Percentiles rank a stretch among this genome's conserved stretches.
Evolutionary conservation across 23 tunicate species (phyloP).

Genomic region (Ascidia mentula): DNA sequence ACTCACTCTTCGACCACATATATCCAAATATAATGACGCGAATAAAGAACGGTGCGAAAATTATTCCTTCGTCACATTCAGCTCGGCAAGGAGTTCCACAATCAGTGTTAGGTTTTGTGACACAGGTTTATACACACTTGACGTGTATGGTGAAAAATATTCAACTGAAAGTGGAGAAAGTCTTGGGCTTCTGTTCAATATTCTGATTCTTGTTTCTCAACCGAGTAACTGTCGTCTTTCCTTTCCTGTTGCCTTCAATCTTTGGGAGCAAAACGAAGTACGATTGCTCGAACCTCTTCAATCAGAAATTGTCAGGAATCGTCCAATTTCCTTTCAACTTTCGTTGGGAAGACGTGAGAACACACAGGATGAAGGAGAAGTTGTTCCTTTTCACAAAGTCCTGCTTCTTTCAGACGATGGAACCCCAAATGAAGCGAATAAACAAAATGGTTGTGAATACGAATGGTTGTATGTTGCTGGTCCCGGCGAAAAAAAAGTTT

Average conservation of each 20-base stretch:
- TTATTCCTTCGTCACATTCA: background rate
- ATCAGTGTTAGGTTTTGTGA: background rate
- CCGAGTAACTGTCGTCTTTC: background rate
- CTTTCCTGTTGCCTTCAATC: background rate
- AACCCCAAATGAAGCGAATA: background rate
- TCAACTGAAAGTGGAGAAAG: background rate
- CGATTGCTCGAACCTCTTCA: background rate
- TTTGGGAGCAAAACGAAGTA: background rate
- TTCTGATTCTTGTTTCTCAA: background rate
- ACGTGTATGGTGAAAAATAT: background rate
- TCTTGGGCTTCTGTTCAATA: background rate
- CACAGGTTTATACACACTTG: background rate
- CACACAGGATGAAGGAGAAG: background rate
- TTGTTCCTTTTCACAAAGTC: background rate
- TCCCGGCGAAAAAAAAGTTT: background rate
- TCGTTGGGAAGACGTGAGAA: background rate
- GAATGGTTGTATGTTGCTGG: background rate
- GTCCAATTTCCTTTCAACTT: background rate
- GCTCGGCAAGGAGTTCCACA: background rate
- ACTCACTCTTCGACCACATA: background rate
- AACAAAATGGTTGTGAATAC: background rate
- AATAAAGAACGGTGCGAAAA: background rate
- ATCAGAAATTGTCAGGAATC: background rate
- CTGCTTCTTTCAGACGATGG: background rate
- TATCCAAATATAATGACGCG: background rate